Conservation (phyloP, 2,113 vertebrate species). For the Globicephala melas region DNA sequence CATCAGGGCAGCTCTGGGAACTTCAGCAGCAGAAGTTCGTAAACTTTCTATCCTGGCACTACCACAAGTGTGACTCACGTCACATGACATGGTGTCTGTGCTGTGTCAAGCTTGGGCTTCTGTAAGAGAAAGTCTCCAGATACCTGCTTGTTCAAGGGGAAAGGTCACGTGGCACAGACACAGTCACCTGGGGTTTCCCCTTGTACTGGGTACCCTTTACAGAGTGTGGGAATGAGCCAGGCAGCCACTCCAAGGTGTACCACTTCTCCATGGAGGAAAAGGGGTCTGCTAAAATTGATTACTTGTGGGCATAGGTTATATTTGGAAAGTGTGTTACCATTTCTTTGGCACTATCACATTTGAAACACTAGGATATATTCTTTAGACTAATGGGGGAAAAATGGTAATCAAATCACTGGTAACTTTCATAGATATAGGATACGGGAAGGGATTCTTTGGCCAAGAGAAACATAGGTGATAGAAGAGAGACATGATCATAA, state of each 20-base stretch:
- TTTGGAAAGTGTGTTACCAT: not conserved
- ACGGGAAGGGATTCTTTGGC: not conserved
- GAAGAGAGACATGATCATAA: not conserved
- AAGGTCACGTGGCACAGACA: not conserved
- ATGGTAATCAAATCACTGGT: not conserved
- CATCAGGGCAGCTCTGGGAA: not conserved
- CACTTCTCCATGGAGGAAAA: not conserved
- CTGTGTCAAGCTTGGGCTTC: not conserved
- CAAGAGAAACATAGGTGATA: not conserved
- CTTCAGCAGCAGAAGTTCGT: not conserved
- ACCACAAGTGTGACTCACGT: not conserved
- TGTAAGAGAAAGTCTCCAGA: not conserved
- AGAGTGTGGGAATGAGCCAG: not conserved
- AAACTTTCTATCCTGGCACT: not conserved
- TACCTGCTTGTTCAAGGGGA: not conserved
- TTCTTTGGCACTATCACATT: not conserved
- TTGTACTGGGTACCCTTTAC: not conserved
- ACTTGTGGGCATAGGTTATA: not conserved
- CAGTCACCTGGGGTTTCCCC: fast-evolving
- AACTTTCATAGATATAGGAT: not conserved
- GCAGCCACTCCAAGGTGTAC: not conserved
- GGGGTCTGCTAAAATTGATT: not conserved
- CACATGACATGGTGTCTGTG: not conserved
- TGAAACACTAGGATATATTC: not conserved
- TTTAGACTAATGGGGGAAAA: not conserved